These are phyloP conservation scores for Sinopyrophorus schimmeli DNA, from an alignment of 2,888 invertebrate genomes.

Conservation along the genomic window DNA sequence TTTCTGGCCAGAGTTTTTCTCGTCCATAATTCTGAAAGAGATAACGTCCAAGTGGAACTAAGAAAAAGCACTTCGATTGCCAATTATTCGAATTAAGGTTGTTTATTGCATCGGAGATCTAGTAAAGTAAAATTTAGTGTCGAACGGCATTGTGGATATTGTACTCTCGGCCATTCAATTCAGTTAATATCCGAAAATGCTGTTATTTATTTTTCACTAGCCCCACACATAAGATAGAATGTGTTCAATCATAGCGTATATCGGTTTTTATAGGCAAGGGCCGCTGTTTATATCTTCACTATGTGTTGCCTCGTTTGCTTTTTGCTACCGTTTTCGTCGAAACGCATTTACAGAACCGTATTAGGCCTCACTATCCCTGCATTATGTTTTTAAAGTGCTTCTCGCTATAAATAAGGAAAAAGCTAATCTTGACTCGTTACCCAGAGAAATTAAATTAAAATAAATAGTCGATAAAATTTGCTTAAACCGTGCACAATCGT, in stretches of 20 bases:
- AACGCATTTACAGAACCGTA: constrained; percentile 25
- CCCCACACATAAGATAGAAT: constrained; percentile 29
- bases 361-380: constrained; percentile 2
- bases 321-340: constrained; percentile 26
- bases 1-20: constrained; percentile 8
- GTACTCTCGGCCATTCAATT: constrained; percentile 21
- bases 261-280: constrained; percentile 31
- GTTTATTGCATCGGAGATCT: constrained; percentile 15
- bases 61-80: constrained; percentile 5
- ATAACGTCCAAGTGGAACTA: constrained; percentile 5
- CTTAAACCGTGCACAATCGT: too few relatives aligned
- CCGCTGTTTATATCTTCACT: constrained; percentile 33
- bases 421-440: too few relatives aligned
- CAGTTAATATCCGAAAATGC: constrained; percentile 28
- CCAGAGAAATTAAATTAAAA: too few relatives aligned
- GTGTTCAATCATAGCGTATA: constrained; percentile 33
- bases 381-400: too few relatives aligned
- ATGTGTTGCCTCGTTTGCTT: constrained; percentile 33
- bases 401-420: too few relatives aligned
- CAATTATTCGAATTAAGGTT: constrained; percentile 19
- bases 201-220: constrained; percentile 34
- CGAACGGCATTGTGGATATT: constrained; percentile 11
- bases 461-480: too few relatives aligned
- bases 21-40: constrained; percentile 1
- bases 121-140: constrained; percentile 17